Evolutionary conservation across 1,140 invertebrate genomes (phyloP).

Genomic region (Drosophila mayri): DNA sequence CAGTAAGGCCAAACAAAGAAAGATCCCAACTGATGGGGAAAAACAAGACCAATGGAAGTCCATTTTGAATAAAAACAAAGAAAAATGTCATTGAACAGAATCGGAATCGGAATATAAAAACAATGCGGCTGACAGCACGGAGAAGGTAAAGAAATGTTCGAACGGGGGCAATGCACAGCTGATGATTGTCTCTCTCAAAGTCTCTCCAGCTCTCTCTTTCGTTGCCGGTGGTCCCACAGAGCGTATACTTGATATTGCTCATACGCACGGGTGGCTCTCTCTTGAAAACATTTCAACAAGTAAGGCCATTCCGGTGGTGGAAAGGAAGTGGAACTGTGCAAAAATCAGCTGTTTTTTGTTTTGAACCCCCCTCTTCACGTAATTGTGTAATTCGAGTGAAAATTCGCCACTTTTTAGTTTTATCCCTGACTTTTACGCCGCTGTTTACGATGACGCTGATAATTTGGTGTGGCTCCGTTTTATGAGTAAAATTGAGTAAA

Average conservation of each 20-base stretch:
- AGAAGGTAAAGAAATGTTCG: slow-evolving; percentile 8
- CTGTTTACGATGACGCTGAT: slow-evolving; percentile 31
- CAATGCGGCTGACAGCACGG: slow-evolving; percentile 7
- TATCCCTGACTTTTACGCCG: not conserved
- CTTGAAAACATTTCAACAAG: slow-evolving; percentile 45
- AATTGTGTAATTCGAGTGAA: slow-evolving; percentile 62
- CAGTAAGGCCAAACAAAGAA: slow-evolving; percentile 57
- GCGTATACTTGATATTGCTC: slow-evolving; percentile 66
- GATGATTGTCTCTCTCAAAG: slow-evolving; percentile 42
- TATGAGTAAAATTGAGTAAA: slow-evolving; percentile 30
- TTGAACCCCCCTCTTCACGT: slow-evolving; percentile 26
- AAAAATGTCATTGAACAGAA: slow-evolving; percentile 43
- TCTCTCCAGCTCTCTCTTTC: slow-evolving; percentile 16
- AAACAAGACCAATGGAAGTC: slow-evolving; percentile 37
- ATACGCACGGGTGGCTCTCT: slow-evolving; percentile 16
- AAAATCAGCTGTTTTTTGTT: slow-evolving; percentile 79
- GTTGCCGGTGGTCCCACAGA: slow-evolving; percentile 18
- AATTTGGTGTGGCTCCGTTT: slow-evolving; percentile 34
- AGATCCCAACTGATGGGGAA: slow-evolving; percentile 33
- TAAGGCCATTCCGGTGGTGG: slow-evolving; percentile 8
- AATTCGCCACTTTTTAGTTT: slow-evolving; percentile 2
- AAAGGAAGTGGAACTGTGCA: too few relatives aligned
- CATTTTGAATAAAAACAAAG: slow-evolving; percentile 44
- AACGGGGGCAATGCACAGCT: slow-evolving; percentile 74
- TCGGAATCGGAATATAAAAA: slow-evolving; percentile 45